Evolutionary conservation across 2,797 vertebrate genomes (phyloP), one percentile per base, ranked within the genome.

Genomic region (Dendrocincla tyrannina): DNA sequence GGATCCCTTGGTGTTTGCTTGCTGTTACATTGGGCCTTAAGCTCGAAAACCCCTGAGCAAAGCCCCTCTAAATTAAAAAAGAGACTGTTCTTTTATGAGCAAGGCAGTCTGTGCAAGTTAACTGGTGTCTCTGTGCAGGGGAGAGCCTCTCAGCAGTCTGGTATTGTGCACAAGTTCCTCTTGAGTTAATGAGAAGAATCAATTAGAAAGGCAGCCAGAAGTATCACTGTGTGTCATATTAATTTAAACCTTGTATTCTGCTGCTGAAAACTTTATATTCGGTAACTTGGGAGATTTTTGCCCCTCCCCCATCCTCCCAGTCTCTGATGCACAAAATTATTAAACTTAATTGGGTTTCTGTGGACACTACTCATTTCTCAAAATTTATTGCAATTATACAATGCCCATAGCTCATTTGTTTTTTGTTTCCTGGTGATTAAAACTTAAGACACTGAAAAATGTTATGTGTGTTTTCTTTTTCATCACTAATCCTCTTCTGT

Each of bases 381-480:
- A 95, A 96, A 97, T 95, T 96, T 96, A 95, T 85, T 93, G 84
- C 93, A 97, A 96, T 97, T 96, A 95, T 91, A 94, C 68, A 95
- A 84, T 94, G 66, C 88, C 79, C 89, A 81, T 88, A 96, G 92
- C 86, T 97, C 92, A 94, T 97, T 97, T 97, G 88, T 91, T 95
- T 96, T 96, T 97, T 67, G 92, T 96, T 97, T 97, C 91, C 73
- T 49, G 44, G 92, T 96, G 89, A 97, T 97, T 97, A 97, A 97
- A 93, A 95, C 91, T 85, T 89, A 92, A 95, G 95, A 97, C 95
- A 95, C 88, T 97, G 96, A 97, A 96, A 97, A 97, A 97, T 96
- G 88, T 91, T 94, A 46, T 64, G 74, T 95, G 39, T 97, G 41
- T 96, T 96, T 96, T 85, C 80, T 42, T 85, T 94, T 87, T 95